Evolutionary conservation across 2,888 invertebrate species (phyloP), one percentile per base, ranked within the genome.

Genomic region (Oscheius sp.): DNA sequence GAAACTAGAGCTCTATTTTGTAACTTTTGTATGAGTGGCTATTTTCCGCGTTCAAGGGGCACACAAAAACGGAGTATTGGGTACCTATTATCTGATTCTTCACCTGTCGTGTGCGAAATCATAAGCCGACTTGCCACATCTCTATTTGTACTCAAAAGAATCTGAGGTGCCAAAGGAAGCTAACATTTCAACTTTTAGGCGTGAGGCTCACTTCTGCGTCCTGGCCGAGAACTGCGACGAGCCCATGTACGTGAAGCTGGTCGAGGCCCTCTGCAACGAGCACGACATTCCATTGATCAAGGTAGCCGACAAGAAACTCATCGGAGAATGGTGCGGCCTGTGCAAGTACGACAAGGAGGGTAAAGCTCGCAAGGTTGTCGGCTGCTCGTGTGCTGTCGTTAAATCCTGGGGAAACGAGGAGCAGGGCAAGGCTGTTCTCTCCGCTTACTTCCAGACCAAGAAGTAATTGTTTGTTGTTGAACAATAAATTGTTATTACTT

Each of bases 341-440:
- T 99, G 99, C 92, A 99, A 99, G 92, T 96, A 98, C 89, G 99
- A 99, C 92, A 96, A 95, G 90, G 96, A 97, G 87, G 99, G 99
- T 89, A 98, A 98, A 90, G 96, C 99, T 79, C 93, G 99, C 87
- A 99, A 99, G 92, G 95, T 98, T 82, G 96, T 97, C 85, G 96
- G 96, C 73, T 97, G 97, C 92, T 96, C 96, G 3, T 96, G 96
- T 90, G 96, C 97, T 79, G 98, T 98, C 79, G 95, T 98, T 90
- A 95, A 94, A 92, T 96, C 97, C 92, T 99, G 94, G 90, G 98
- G 98, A 89, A 96, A 96, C 90, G 97, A 98, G 91, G 95, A 96
- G 73, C 95, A 94, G 85, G 96, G 96, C 79, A 92, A 96, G 90
- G 96, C 96, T 91, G 94, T 96, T 87, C 93, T 98, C 85, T 94